Conservation (phyloP, 2,888 invertebrate species). For the Lycophotia porphyrea region DNA sequence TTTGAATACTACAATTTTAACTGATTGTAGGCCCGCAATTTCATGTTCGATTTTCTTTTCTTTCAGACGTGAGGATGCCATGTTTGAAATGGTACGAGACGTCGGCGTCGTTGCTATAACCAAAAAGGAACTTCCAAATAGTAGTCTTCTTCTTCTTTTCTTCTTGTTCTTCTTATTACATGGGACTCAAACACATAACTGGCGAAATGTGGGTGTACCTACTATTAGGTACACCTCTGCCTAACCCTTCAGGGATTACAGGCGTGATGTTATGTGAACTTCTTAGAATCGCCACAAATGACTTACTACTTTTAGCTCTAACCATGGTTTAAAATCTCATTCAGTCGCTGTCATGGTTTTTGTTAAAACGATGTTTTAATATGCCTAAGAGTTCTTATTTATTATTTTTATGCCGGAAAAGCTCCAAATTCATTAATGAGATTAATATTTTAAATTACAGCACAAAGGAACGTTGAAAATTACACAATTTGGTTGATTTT, state of each 20-base stretch:
- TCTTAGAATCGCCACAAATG: background rate
- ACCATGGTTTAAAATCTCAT: background rate
- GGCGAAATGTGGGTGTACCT: no score
- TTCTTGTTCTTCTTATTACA: no score
- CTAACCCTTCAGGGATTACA: no score
- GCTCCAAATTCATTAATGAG: background rate
- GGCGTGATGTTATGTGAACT: no score
- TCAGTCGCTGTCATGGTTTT: background rate
- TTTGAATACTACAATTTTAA: background rate
- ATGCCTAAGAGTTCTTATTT: background rate
- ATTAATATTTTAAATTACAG: background rate
- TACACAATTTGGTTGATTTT: slow-evolving; percentile 6
- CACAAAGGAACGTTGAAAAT: slow-evolving; percentile 28
- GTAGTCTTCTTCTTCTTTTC: no score
- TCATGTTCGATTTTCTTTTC: background rate
- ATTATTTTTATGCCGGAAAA: background rate
- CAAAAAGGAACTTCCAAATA: background rate
- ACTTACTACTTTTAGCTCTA: background rate
- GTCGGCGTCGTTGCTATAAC: background rate
- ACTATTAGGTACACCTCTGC: no score
- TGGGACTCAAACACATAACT: no score
- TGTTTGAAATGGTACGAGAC: background rate
- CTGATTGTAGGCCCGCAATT: background rate
- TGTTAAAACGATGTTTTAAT: background rate
- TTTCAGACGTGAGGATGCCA: background rate